Base-by-base conservation (phyloP, 1,140 invertebrate species). In the Hypothenemus hampei region DNA sequence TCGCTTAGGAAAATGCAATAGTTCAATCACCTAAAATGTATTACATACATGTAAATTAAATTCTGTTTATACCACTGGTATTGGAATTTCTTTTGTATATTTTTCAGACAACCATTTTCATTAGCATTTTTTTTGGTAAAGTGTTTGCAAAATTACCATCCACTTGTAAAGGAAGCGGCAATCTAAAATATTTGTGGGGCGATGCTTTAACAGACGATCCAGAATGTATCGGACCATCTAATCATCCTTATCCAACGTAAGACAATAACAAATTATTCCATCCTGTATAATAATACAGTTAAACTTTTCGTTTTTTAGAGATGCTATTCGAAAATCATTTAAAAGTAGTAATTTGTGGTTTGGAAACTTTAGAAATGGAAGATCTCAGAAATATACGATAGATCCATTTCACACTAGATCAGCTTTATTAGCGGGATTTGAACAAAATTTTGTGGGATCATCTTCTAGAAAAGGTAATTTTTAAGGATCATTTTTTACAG, bases 161-260 rank as follows among this genome's bases (percentile, higher is more conserved):
- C 53, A 78, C 77, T 70, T 84, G 81, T 63, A 67, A 76, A 65
- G 78, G 77, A 39, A 81, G 81, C 18, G 61, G 75, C 22, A 75
- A 75, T 48, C 70, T 90, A 37, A 89, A 89, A 71, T 91, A 91
- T 67, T 73, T 89, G 5, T 89, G 86, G 81, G 90, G 90, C 5
- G 87, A 93, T 69, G 90, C 89, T 1, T 72, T 93, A 15, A 80
- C 79, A 46, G 86, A 90, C 66, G 77, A 81, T 8, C 71, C 73
- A 3, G 82, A 89, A 58, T 90, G 87, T 64, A 64, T 87, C 31
- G 89, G 89, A 18, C 89, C 89, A 1, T 86, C 89, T 68, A 83
- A 87, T 61, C 70, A 78, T 53, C 83, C 84, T 35, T 93, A 92
- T 77, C 90, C 89, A 21, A 80, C 80, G 89, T 91, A 76, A 81